Evolutionary conservation across 2,113 vertebrate genomes (phyloP).

Genomic region (Amblyopsis rosae): DNA sequence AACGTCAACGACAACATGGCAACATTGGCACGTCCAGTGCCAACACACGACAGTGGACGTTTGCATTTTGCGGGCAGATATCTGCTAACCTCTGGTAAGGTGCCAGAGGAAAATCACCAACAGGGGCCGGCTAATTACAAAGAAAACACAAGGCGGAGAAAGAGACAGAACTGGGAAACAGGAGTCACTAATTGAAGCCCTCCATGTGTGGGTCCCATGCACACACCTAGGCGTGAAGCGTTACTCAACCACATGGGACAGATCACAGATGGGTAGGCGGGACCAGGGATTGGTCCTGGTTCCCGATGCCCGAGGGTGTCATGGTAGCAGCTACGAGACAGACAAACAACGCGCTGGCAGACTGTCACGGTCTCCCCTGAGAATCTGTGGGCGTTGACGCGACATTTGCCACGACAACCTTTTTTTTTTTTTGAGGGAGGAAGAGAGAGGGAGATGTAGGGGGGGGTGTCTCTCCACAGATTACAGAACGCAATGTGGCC

Average conservation of each 20-base stretch:
- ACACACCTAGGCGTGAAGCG: conserved; percentile 29
- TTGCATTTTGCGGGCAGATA: conserved; percentile 3
- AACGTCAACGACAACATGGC: too few relatives aligned
- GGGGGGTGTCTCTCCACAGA: too few relatives aligned
- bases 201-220: conserved; percentile 20
- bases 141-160: not conserved
- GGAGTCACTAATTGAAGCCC: not conserved
- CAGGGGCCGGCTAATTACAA: conserved; percentile 4
- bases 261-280: conserved; percentile 9
- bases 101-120: not conserved
- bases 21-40: not conserved
- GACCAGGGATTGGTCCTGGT: not conserved
- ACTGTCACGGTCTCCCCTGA: not conserved
- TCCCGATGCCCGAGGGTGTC: not conserved
- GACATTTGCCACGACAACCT: conserved; percentile 2
- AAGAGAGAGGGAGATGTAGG: too few relatives aligned
- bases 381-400: not conserved
- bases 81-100: not conserved
- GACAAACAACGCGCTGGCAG: conserved; percentile 4
- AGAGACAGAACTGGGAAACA: too few relatives aligned
- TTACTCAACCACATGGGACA: conserved; percentile 37
- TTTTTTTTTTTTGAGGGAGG: not conserved
- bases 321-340: conserved; percentile 1
- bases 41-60: not conserved
- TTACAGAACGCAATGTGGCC: not conserved